These are phyloP conservation scores for Lophius piscatorius DNA, from an alignment of 2,113 vertebrate genomes.

Conservation along the genomic window DNA sequence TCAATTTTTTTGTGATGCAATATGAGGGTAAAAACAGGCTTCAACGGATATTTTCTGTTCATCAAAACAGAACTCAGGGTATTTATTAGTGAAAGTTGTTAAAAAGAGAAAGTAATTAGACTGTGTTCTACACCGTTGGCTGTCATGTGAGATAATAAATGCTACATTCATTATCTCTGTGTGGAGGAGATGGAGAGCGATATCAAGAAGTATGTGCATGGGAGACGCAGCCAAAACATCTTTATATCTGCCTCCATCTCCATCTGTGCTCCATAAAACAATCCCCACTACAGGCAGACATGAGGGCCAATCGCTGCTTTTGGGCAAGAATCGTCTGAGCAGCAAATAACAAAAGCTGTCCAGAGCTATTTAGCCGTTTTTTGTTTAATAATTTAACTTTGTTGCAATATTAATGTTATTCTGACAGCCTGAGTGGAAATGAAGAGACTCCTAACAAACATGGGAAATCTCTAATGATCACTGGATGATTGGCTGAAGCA, in stretches of 20 bases:
- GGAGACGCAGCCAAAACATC: not conserved
- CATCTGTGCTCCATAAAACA: not conserved
- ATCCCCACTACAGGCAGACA: too few relatives aligned
- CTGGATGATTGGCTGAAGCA: too few relatives aligned
- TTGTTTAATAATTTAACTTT: too few relatives aligned
- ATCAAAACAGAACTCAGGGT: not conserved
- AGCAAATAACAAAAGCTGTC: too few relatives aligned
- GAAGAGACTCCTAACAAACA: too few relatives aligned
- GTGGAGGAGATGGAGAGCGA: slow-evolving; percentile 1
- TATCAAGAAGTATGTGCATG: not conserved
- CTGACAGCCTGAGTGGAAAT: too few relatives aligned
- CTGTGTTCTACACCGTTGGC: not conserved
- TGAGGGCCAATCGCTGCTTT: too few relatives aligned
- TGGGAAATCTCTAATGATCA: too few relatives aligned
- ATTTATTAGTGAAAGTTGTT: not conserved
- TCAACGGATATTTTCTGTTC: not conserved
- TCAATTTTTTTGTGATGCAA: not conserved
- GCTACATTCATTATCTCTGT: not conserved
- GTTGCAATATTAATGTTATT: too few relatives aligned
- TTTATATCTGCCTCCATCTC: not conserved
- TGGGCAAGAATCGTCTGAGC: too few relatives aligned
- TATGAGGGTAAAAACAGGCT: not conserved
- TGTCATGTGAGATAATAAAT: not conserved
- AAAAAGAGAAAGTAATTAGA: not conserved
- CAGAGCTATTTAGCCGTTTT: too few relatives aligned